phyloP scores from a whole-genome alignment of 1,140 invertebrate genomes.

The Paralvinella palmiformis region DNA sequence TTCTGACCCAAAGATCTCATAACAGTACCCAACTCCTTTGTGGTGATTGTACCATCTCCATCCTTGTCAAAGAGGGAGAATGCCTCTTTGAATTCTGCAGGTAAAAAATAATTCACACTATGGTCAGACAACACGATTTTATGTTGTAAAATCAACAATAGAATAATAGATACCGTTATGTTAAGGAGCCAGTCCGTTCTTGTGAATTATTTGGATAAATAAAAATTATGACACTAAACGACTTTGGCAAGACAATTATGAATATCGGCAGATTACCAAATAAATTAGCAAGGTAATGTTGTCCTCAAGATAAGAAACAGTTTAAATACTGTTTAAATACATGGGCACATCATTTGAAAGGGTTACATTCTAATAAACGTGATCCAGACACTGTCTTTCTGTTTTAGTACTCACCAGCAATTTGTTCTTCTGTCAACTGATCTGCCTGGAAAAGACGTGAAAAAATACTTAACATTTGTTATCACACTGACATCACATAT shows the following conservation, averaged over 20 bases:
- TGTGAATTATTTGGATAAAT: not conserved
- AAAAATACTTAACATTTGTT: not conserved
- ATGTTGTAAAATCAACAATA: not conserved
- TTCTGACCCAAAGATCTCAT: constrained; percentile 98
- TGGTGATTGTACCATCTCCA: constrained; percentile 79
- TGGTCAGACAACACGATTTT: too few relatives aligned
- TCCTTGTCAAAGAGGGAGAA: constrained; percentile 85
- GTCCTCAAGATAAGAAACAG: not conserved
- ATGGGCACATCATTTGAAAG: not conserved
- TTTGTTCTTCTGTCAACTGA: constrained; percentile 12
- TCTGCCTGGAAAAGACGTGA: constrained; percentile 4
- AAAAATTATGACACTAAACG: not conserved
- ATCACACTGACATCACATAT: not conserved
- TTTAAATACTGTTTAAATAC: not conserved
- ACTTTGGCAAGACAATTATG: not conserved
- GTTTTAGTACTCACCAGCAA: constrained; percentile 5
- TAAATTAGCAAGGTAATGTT: not conserved
- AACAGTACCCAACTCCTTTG: constrained; percentile 97
- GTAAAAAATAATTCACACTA: too few relatives aligned
- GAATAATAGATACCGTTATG: not conserved
- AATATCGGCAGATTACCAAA: too few relatives aligned
- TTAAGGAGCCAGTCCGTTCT: not conserved
- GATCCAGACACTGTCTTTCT: not conserved
- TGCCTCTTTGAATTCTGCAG: constrained; percentile 64
- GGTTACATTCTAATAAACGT: not conserved